A percentile compares a stretch with the other conserved stretches of the same genome.
Conservation (phyloP, 2,888 invertebrate species). For the Chirona hameri region DNA sequence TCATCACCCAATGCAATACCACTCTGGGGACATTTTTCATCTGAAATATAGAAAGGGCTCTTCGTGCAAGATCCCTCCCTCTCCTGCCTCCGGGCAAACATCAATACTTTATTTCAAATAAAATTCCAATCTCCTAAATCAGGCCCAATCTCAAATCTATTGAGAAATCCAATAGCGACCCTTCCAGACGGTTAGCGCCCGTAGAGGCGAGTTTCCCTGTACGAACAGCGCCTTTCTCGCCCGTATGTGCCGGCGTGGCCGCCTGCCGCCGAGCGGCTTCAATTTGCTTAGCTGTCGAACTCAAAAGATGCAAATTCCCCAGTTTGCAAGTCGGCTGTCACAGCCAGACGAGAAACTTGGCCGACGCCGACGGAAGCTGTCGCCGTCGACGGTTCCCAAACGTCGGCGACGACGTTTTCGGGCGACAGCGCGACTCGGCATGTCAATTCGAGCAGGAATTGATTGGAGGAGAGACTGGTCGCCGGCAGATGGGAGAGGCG, state of each 20-base stretch:
- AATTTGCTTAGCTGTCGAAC: constrained; percentile 27
- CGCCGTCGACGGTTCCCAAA: not conserved
- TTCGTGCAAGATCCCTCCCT: not conserved
- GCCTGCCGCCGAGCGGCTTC: not conserved
- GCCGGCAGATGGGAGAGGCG: too few species aligned
- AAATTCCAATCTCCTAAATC: constrained; percentile 25
- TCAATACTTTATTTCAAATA: constrained; percentile 14
- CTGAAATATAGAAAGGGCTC: not conserved
- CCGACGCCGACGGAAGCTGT: not conserved
- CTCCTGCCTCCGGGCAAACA: not conserved
- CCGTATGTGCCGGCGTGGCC: not conserved
- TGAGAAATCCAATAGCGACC: constrained; percentile 22
- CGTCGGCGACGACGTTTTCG: not conserved
- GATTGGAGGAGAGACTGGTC: not conserved
- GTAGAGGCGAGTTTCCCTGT: not conserved
- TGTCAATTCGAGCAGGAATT: not conserved
- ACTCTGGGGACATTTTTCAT: not conserved
- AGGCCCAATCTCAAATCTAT: constrained; percentile 26
- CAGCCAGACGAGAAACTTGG: constrained; percentile 1
- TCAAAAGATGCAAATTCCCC: constrained; percentile 26
- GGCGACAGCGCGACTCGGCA: not conserved
- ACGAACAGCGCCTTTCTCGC: not conserved
- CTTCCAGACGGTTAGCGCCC: not conserved
- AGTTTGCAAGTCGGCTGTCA: constrained; percentile 25
- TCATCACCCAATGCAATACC: not conserved